Conservation (phyloP, 2,888 invertebrate genomes). For the Apomyelois bistriatella region DNA sequence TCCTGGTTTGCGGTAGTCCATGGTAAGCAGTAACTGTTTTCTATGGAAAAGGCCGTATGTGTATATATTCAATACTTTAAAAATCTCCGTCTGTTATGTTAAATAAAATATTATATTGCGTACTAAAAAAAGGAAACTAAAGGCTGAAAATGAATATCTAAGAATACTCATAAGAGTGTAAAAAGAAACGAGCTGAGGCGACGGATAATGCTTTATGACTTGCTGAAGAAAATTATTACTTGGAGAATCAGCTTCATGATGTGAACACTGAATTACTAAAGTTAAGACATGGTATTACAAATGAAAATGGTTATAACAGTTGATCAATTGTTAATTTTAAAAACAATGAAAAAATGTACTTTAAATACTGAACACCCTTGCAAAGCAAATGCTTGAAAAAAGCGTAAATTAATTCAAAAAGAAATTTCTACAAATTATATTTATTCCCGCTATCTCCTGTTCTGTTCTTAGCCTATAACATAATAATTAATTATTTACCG, state of each 20-base stretch:
- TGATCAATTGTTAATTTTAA: not conserved
- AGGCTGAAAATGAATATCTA: constrained; percentile 43
- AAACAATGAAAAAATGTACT: no score
- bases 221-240: constrained; percentile 53
- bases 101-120: no score
- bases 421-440: no score
- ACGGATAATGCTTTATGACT: constrained; percentile 40
- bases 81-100: no score
- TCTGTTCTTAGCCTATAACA: not conserved
- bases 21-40: no score
- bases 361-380: no score
- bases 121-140: constrained; percentile 33
- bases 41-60: no score
- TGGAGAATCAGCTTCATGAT: constrained; percentile 46
- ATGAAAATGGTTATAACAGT: not conserved
- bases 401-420: no score
- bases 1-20: no score
- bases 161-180: constrained; percentile 36
- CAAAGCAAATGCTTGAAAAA: no score
- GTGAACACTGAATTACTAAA: constrained; percentile 35
- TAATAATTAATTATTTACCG: not conserved
- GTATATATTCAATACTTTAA: no score
- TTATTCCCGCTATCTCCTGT: no score
- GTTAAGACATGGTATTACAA: constrained; percentile 32
- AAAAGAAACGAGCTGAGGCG: constrained; percentile 49